Evolutionary conservation across 2,113 vertebrate species (phyloP).

Genomic region (Phoenicopterus ruber): DNA sequence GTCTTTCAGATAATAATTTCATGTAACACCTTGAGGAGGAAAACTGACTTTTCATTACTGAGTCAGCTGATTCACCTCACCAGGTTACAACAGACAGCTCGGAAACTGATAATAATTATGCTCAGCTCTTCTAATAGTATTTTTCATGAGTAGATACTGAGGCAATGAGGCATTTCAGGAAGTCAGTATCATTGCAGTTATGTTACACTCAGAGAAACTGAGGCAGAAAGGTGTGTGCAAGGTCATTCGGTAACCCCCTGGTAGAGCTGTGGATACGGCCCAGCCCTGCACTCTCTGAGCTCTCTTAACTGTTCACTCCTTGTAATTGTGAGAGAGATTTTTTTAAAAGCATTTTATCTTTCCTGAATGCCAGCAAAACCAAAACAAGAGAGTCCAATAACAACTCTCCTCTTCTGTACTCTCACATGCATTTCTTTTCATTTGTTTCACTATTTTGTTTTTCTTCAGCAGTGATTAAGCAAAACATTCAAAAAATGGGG

Average conservation of each 20-base stretch:
- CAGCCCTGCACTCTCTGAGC: neutral
- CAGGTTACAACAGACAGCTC: neutral
- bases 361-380: neutral
- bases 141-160: neutral
- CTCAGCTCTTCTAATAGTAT: neutral
- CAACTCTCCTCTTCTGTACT: neutral
- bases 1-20: neutral
- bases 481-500: neutral
- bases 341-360: neutral
- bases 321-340: neutral
- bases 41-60: constrained; percentile 19
- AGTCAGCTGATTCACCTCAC: constrained; percentile 5
- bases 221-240: constrained; percentile 12
- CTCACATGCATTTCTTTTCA: neutral
- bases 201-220: constrained; percentile 33
- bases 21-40: neutral
- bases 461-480: neutral
- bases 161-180: constrained; percentile 16
- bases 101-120: neutral
- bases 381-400: neutral
- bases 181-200: neutral
- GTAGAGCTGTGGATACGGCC: neutral
- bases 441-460: neutral
- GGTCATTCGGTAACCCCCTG: neutral
- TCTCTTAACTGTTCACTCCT: neutral